A percentile compares a stretch with the other conserved stretches of the same genome.
Conservation (phyloP, 2,888 invertebrate genomes). For the Zhuqinia jingwanae region DNA sequence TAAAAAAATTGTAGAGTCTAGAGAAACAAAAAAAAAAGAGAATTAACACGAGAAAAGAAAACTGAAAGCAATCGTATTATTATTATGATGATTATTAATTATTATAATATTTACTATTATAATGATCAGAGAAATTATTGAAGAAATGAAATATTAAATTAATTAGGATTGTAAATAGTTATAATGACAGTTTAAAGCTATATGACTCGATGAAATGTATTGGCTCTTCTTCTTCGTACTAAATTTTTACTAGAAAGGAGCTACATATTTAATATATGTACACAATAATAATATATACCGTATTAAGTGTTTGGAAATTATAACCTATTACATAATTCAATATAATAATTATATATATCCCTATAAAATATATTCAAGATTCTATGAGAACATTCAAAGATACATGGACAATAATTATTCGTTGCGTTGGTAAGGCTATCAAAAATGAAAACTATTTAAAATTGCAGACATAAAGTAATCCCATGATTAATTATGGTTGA, state of each 20-base stretch:
- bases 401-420: constrained; percentile 58
- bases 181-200: background rate
- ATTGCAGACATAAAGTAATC: background rate
- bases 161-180: background rate
- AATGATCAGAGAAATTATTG: background rate
- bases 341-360: no score
- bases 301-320: no score
- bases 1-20: background rate
- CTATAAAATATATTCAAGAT: no score
- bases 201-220: background rate
- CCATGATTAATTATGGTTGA: background rate
- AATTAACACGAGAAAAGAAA: constrained; percentile 35
- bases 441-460: background rate
- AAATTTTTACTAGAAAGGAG: no score
- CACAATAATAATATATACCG: no score
- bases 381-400: background rate
- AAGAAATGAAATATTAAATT: background rate
- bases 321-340: no score
- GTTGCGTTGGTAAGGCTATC: constrained; percentile 32
- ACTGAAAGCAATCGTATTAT: constrained; percentile 27
- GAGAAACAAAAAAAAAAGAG: constrained; percentile 15
- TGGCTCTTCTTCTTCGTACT: no score
- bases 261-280: no score
- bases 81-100: background rate
- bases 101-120: background rate